Evolutionary conservation across 2,113 vertebrate species (phyloP).

Genomic region (Spilogale gracilis): DNA sequence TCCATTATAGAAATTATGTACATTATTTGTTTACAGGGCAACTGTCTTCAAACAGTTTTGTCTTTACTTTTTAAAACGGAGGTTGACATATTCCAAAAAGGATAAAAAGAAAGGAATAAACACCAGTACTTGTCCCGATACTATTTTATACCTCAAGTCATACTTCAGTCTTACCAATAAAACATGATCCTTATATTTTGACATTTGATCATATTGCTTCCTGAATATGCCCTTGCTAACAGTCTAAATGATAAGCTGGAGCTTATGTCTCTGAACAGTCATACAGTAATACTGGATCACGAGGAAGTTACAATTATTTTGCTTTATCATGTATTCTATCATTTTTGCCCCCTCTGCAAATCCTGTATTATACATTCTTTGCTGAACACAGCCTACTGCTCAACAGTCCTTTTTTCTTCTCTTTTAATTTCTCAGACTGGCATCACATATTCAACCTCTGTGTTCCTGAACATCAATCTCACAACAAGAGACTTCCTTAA

Average conservation of each 20-base stretch:
- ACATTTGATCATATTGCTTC: background rate
- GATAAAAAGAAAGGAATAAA: background rate
- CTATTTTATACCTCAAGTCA: background rate
- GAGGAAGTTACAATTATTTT: background rate
- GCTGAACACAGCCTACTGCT: background rate
- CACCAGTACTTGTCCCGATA: background rate
- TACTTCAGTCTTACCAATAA: background rate
- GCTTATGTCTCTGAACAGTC: background rate
- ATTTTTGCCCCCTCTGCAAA: background rate
- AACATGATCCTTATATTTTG: background rate
- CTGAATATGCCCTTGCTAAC: background rate
- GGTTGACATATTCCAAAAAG: background rate
- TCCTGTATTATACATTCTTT: background rate
- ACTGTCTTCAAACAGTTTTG: background rate
- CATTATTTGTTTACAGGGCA: background rate
- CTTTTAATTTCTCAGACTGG: background rate
- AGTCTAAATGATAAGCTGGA: background rate
- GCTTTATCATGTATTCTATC: background rate
- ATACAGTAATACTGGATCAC: background rate
- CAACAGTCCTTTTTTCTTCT: background rate
- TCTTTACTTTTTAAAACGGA: background rate
- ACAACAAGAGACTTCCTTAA: background rate
- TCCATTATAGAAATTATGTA: background rate
- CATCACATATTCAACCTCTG: background rate
- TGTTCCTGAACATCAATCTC: background rate